Evolutionary conservation across 2,113 vertebrate species (phyloP).

Genomic region (Strigops habroptila): DNA sequence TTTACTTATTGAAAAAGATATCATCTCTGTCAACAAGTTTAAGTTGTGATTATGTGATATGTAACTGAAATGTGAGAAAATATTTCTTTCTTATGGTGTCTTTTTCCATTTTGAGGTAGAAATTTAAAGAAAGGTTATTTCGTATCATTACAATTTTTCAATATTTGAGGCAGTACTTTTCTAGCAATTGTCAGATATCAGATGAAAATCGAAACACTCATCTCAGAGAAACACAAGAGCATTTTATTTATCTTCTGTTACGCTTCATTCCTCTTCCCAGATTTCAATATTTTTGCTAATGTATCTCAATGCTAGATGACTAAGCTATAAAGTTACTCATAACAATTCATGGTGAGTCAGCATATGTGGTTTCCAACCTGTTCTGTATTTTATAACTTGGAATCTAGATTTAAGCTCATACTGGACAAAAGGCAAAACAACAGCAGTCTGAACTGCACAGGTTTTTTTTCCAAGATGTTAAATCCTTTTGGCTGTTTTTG

Average conservation of each 20-base stretch:
- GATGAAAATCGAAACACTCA: not conserved
- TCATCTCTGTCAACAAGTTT: not conserved
- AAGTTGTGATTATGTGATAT: not conserved
- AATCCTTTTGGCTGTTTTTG: not conserved
- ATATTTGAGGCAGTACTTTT: not conserved
- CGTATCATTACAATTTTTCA: not conserved
- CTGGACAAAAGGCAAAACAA: not conserved
- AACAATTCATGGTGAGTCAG: slow-evolving; percentile 43
- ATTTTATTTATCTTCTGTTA: slow-evolving; percentile 34
- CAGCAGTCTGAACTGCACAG: not conserved
- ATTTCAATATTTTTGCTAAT: slow-evolving; percentile 48
- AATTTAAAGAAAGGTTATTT: not conserved
- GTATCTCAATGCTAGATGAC: slow-evolving; percentile 1
- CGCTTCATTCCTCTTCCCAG: not conserved
- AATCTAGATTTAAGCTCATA: not conserved
- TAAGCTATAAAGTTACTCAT: slow-evolving; percentile 40
- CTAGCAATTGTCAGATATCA: not conserved
- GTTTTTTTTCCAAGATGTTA: not conserved
- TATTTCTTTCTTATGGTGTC: not conserved
- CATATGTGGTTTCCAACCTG: slow-evolving; percentile 23
- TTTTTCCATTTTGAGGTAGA: not conserved
- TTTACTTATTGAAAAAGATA: not conserved
- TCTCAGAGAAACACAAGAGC: not conserved
- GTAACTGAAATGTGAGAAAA: not conserved
- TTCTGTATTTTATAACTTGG: slow-evolving; percentile 6